Evolutionary conservation across 2,888 invertebrate species (phyloP).

Genomic region (Acleris sparsana): DNA sequence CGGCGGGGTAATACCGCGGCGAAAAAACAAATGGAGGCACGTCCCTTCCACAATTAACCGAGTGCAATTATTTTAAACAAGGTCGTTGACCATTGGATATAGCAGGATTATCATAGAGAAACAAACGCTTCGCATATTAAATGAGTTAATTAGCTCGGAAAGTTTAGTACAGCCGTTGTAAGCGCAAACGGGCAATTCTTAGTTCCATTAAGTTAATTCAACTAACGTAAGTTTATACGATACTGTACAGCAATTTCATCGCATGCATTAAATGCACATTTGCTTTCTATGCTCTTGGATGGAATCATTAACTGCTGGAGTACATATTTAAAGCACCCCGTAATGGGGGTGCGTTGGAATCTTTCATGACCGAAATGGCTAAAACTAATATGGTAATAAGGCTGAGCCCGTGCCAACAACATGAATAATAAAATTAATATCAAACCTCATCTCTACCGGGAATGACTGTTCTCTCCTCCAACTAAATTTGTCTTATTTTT

Average conservation of each 20-base stretch:
- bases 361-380: neutral
- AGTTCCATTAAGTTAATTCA: conserved; percentile 53
- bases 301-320: neutral
- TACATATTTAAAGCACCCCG: neutral
- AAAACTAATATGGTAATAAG: conserved; percentile 1
- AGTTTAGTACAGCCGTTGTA: conserved; percentile 39
- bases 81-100: conserved; percentile 36
- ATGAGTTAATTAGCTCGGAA: conserved; percentile 42
- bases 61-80: conserved; percentile 30
- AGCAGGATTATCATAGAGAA: conserved; percentile 39
- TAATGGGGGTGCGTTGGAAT: neutral
- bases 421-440: conserved; percentile 17
- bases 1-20: conserved; percentile 37
- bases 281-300: conserved; percentile 24
- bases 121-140: conserved; percentile 38
- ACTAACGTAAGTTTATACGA: conserved; percentile 49
- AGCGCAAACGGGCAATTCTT: conserved; percentile 45
- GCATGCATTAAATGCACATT: conserved; percentile 48
- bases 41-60: conserved; percentile 7
- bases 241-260: conserved; percentile 37
- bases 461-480: neutral
- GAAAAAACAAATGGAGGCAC: conserved; percentile 34
- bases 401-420: conserved; percentile 2
- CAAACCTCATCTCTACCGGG: conserved; percentile 6
- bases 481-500: neutral